Base-by-base conservation (phyloP, 1,140 invertebrate genomes). In the Oryctes rhinoceros region DNA sequence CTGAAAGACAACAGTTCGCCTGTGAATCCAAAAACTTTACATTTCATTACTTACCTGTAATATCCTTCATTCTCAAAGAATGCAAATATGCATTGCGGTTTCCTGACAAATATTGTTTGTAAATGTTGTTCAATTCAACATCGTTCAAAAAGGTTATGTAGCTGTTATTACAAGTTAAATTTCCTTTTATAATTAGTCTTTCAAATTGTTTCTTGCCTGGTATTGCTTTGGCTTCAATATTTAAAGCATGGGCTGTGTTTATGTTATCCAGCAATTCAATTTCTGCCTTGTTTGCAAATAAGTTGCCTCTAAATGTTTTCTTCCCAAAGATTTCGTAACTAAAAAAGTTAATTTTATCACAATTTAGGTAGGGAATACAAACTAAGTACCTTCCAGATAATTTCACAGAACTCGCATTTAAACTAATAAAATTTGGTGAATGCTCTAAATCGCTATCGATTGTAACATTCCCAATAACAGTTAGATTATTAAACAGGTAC, bases 261-360 rank as follows among this genome's bases (percentile, higher is more conserved):
- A 84, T 65, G 24, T 76, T 76, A 47, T 83, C 83, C 15, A 86
- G 35, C 49, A 47, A 35, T 30, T 80, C 67, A 24, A 81, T 80
- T 79, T 81, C 76, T 44, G 85, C 81, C 30, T 80, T 74, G 3
- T 83, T 82, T n/a, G 84, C 79, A 80, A 78, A 82, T 13, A 86
- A 35, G 5, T 20, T 82, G 24, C 78, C 81, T 18, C 49, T 74
- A 59, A 85, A 85, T 44, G 71, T 80, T 80, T 86, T 86, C 53
- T 80, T 80, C 37, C 86, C 86, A 44, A 71, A 80, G n/a, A 86
- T 83, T 18, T 62, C 59, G 59, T 81, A 85, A 35, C 83, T 85
- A 59, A 76, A 82, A 83, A 24, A 18, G 15, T 30, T 76, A 67
- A 13, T 10, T 67, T 18, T 13, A 4, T 24, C 18, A 24, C 0